Evolutionary conservation across 1,140 invertebrate species (phyloP).

Genomic region (Branchinecta lynchi): DNA sequence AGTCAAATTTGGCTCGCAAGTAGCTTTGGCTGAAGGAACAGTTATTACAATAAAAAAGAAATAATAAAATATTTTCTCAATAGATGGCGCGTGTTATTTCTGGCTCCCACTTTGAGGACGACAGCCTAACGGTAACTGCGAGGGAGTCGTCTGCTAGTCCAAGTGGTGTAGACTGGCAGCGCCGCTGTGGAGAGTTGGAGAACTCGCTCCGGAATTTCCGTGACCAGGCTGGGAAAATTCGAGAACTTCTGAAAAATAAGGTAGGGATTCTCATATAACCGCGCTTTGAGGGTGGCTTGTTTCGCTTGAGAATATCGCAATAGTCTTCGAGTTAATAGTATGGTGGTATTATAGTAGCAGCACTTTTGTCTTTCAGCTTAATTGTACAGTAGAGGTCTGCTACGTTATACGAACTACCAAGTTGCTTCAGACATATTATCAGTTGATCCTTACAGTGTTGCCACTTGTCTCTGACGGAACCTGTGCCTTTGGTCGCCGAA

Average conservation of each 20-base stretch:
- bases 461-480: too few species aligned
- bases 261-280: constrained; percentile 33
- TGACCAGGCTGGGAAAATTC: constrained; percentile 62
- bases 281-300: too few species aligned
- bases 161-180: constrained; percentile 44
- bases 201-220: constrained; percentile 61
- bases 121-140: neutral
- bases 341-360: too few species aligned
- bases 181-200: constrained; percentile 62
- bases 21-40: neutral
- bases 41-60: neutral
- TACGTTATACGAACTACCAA: too few species aligned
- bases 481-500: too few species aligned
- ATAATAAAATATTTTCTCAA: neutral
- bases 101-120: neutral
- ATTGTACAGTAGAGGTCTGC: too few species aligned
- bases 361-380: too few species aligned
- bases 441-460: too few species aligned
- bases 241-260: constrained; percentile 71
- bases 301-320: too few species aligned
- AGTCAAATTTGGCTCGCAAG: too few species aligned
- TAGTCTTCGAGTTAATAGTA: too few species aligned
- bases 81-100: neutral
- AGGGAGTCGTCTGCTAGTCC: neutral
- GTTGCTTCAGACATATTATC: too few species aligned